Evolutionary conservation across 2,797 vertebrate genomes (phyloP).

Genomic region (Orientallactaga sibirica): DNA sequence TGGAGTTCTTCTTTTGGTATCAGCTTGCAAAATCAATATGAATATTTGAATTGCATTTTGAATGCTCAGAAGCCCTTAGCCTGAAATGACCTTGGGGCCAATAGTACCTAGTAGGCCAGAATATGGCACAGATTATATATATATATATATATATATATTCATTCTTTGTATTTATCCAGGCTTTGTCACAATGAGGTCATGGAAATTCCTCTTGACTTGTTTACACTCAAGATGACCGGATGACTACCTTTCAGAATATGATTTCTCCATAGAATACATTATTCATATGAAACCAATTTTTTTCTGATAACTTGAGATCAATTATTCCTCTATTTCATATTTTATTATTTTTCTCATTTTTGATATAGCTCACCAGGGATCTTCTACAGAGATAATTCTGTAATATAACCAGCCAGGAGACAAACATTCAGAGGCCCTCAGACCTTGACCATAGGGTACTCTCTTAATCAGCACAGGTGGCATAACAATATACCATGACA

Average conservation of each 20-base stretch:
- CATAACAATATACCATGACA: neutral
- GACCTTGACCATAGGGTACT: neutral
- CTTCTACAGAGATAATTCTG: conserved; percentile 14
- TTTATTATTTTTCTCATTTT: conserved; percentile 29
- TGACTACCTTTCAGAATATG: neutral
- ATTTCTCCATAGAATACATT: conserved; percentile 1
- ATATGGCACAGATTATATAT: neutral
- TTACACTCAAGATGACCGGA: neutral
- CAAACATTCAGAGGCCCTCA: neutral
- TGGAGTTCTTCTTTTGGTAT: conserved; percentile 64
- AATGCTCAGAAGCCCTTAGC: conserved; percentile 44
- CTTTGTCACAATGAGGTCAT: neutral
- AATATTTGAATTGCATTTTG: conserved; percentile 70
- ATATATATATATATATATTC: neutral
- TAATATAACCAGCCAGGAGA: neutral
- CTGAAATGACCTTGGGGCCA: conserved; percentile 57
- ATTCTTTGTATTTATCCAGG: conserved; percentile 8
- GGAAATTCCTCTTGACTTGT: conserved; percentile 13
- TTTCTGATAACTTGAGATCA: neutral
- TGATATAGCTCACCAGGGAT: neutral
- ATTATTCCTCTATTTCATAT: conserved; percentile 29
- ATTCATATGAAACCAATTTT: conserved; percentile 49
- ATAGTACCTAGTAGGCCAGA: neutral
- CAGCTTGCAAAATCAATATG: conserved; percentile 66
- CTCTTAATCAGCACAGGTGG: neutral